Conservation (phyloP, 2,888 invertebrate genomes). For the Malachius bipustulatus region DNA sequence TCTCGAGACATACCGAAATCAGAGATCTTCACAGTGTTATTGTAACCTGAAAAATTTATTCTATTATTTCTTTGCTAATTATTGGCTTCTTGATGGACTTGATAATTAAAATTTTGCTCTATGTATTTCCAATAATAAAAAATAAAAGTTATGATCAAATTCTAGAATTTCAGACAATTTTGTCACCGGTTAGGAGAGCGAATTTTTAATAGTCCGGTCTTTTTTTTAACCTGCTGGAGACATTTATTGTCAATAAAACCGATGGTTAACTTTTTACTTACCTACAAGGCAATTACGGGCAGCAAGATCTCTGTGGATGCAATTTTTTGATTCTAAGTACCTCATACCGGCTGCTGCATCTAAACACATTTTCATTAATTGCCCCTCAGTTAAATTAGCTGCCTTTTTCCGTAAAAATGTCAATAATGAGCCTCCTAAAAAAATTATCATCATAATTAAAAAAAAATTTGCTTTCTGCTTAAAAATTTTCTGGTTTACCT, state of each 20-base stretch:
- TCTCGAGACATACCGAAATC: conserved; percentile 98
- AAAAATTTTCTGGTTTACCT: conserved; percentile 41
- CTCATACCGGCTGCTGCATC: conserved; percentile 93
- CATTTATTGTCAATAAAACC: too few relatives aligned
- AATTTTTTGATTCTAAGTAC: conserved; percentile 89
- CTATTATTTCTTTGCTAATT: too few relatives aligned
- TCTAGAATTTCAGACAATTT: too few relatives aligned
- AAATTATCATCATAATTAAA: neutral
- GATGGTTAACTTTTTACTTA: too few relatives aligned
- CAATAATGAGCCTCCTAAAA: conserved; percentile 74
- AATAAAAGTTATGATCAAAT: too few relatives aligned
- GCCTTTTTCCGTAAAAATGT: conserved; percentile 78
- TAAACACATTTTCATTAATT: conserved; percentile 77
- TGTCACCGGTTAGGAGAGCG: too few relatives aligned
- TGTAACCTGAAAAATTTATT: conserved; percentile 56
- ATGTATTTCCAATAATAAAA: too few relatives aligned
- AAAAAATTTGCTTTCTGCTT: conserved; percentile 2
- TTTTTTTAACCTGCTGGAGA: too few relatives aligned
- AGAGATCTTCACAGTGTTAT: conserved; percentile 87
- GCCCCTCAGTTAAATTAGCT: conserved; percentile 44
- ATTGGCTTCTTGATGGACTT: too few relatives aligned
- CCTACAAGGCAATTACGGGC: conserved; percentile 87
- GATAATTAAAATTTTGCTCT: too few relatives aligned
- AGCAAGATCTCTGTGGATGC: conserved; percentile 91
- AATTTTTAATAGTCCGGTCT: too few relatives aligned